Percentiles rank a stretch among this genome's conserved stretches.
These are phyloP conservation scores for Procavia capensis DNA, from an alignment of 2,113 vertebrate genomes.

Conservation along the genomic window DNA sequence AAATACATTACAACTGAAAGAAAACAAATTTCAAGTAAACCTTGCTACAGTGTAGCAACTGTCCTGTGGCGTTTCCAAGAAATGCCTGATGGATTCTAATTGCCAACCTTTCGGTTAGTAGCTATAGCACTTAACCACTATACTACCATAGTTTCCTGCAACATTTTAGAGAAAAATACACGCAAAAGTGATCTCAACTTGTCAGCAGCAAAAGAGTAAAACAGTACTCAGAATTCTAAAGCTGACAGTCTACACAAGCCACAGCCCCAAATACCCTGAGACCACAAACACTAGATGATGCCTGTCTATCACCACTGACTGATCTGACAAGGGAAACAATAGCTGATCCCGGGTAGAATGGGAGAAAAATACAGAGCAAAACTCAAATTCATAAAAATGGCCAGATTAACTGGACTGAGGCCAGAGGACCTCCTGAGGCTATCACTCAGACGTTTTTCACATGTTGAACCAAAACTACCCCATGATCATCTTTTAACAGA, in stretches of 20 bases:
- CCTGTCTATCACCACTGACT: background rate
- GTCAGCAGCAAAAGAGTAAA: background rate
- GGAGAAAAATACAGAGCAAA: background rate
- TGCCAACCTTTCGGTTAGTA: no score
- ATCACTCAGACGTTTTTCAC: background rate
- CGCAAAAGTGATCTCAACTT: background rate
- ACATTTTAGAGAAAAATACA: slow-evolving; percentile 52
- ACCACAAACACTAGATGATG: background rate
- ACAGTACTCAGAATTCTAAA: background rate
- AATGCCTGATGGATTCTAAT: no score
- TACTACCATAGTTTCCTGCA: no score
- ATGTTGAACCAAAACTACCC: background rate
- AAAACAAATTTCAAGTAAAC: slow-evolving; percentile 13
- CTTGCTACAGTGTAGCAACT: no score
- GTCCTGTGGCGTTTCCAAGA: no score
- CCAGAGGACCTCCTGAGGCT: background rate
- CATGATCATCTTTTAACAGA: background rate
- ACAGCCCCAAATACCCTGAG: background rate
- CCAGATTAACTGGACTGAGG: background rate
- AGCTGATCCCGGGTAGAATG: background rate
- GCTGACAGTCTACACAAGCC: background rate
- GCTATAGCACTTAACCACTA: no score
- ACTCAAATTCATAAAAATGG: background rate
- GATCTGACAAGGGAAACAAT: background rate
- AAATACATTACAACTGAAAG: slow-evolving; percentile 9